Evolutionary conservation across 2,113 vertebrate species (phyloP).

Genomic region (Brachyhypopomus occidentalis): DNA sequence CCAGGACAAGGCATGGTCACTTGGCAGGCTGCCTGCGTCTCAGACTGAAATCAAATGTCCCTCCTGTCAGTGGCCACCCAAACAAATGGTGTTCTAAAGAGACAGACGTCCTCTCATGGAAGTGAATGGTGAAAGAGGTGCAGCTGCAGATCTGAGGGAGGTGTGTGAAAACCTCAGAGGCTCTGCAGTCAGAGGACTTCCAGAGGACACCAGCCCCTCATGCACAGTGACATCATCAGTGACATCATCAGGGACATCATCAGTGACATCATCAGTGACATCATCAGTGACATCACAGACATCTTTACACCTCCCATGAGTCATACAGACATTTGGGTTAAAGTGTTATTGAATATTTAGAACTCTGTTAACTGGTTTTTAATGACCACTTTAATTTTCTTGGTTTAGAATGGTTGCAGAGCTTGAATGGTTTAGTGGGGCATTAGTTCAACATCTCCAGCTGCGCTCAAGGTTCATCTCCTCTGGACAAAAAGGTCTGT

Average conservation of each 20-base stretch:
- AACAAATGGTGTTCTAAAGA: too few species aligned
- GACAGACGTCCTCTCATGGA: too few species aligned
- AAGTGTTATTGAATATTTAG: not conserved
- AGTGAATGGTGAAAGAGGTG: too few species aligned
- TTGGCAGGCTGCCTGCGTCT: not conserved
- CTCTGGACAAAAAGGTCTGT: not conserved
- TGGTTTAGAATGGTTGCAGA: not conserved
- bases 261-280: not conserved
- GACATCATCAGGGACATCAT: not conserved
- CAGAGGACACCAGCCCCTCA: constrained; percentile 1
- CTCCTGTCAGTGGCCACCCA: too few species aligned
- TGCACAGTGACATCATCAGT: not conserved
- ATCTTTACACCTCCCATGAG: not conserved
- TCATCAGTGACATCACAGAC: not conserved
- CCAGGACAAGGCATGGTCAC: not conserved
- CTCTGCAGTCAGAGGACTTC: too few species aligned
- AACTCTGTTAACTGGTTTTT: constrained; percentile 1
- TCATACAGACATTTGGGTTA: not conserved
- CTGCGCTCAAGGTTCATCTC: constrained; percentile 9
- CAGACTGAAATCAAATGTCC: too few species aligned
- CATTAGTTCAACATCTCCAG: constrained; percentile 20
- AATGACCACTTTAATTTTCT: not conserved
- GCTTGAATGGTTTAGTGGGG: not conserved
- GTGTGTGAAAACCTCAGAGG: too few species aligned
- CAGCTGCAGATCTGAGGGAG: too few species aligned